Base-by-base conservation (phyloP, 2,113 vertebrate genomes). In the Alethe diademata region DNA sequence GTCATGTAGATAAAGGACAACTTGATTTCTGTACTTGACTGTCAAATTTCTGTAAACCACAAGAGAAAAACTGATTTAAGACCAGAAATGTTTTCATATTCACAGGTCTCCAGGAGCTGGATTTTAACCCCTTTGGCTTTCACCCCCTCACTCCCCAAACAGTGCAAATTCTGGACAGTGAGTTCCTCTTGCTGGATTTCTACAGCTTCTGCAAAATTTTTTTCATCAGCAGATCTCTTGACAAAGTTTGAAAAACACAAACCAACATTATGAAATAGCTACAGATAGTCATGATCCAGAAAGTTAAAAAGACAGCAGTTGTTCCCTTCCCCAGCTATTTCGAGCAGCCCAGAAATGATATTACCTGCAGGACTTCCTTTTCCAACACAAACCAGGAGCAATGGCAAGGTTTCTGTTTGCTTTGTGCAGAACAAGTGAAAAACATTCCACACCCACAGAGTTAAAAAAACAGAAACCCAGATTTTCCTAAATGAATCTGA, bases 321-420 rank as follows among this genome's bases (percentile, higher is more conserved):
- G 6, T n/a, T 93, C 51, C 19, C 84, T 90, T 48, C 19, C 47
- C 16, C 31, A 40, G 82, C 33, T 83, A 29, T 64, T 83, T 13
- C 36, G 23, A 62, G 69, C 51, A 66, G 56, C 38, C 51, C 67
- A 93, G 82, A 73, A 92, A 86, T 23, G 4, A 23, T 42, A 78
- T 54, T 88, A 92, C 95, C 94, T 93, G 67, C 75, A 90, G 66
- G 65, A 40, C 26, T 60, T 84, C 54, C 58, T 79, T 84, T 79
- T 92, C 90, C 88, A 92, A 80, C 64, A 80, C 60, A 86, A 94
- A 92, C 58, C 75, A 96, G 71, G 74, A 94, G 42, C 1, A 6
- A 57, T 86, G 90, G 88, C 85, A 92, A 80, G 29, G 26, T 29
- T 94, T 88, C 64, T 84, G 31, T 83, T 95, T 83, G 48, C 76